phyloP scores from a whole-genome alignment of 1,140 invertebrate species.

The Philopotamus ludificatus region DNA sequence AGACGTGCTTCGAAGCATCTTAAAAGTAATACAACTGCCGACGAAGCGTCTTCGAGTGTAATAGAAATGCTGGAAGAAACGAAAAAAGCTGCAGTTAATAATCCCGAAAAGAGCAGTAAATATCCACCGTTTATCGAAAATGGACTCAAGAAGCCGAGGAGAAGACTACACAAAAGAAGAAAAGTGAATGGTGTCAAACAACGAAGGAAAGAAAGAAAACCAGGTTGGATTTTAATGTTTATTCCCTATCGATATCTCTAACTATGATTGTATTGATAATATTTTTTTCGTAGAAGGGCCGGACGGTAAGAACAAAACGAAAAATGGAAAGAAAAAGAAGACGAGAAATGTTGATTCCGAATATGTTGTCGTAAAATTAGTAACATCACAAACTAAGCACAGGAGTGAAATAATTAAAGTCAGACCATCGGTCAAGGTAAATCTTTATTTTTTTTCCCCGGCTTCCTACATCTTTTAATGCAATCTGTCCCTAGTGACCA shows the following conservation, averaged over 20 bases:
- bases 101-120: constrained; percentile 38
- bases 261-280: too few relatives aligned
- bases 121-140: constrained; percentile 41
- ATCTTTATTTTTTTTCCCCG: too few relatives aligned
- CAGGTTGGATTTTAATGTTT: constrained; percentile 7
- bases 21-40: constrained; percentile 24
- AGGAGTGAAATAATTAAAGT: constrained; percentile 63
- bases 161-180: too few relatives aligned
- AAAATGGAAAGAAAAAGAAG: constrained; percentile 35
- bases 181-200: constrained; percentile 54
- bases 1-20: constrained; percentile 45
- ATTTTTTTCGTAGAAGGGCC: too few relatives aligned
- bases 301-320: constrained; percentile 30
- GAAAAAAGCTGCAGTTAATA: constrained; percentile 33
- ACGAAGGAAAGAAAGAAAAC: constrained; percentile 47
- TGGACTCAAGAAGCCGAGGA: constrained; percentile 32
- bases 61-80: constrained; percentile 30
- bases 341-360: constrained; percentile 27
- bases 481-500: too few relatives aligned
- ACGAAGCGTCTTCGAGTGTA: constrained; percentile 29
- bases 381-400: constrained; percentile 62
- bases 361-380: constrained; percentile 36
- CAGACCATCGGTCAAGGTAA: constrained; percentile 64
- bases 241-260: not conserved
- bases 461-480: too few relatives aligned